Conservation (phyloP, 2,888 invertebrate species). For the Clanis bilineata region DNA sequence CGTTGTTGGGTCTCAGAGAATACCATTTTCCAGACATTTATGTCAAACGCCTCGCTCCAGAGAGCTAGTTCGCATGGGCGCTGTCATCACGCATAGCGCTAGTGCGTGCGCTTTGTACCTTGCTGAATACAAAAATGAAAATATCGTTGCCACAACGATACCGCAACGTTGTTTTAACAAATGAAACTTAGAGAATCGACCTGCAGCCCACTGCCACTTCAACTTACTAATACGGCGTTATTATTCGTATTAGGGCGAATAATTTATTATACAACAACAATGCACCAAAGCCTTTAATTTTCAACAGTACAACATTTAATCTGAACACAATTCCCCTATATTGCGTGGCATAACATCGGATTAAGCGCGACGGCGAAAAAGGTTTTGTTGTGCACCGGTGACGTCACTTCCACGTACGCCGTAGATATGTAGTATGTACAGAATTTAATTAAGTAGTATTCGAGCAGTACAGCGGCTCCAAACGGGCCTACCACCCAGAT, state of each 20-base stretch:
- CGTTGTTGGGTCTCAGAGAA: no score
- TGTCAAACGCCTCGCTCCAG: no score
- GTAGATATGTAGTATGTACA: conserved; percentile 39
- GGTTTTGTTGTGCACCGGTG: conserved; percentile 29
- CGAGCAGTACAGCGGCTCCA: conserved; percentile 20
- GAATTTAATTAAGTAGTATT: conserved; percentile 57
- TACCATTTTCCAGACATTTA: no score
- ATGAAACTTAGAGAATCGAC: no score
- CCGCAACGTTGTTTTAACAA: no score
- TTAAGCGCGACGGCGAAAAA: conserved; percentile 30
- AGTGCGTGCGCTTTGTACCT: no score
- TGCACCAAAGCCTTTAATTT: background rate
- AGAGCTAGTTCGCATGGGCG: no score
- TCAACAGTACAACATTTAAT: conserved; percentile 13
- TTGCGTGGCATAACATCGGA: conserved; percentile 20
- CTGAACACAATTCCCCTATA: conserved; percentile 16
- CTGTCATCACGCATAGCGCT: no score
- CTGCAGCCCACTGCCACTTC: no score
- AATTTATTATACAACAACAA: background rate
- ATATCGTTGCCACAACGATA: no score
- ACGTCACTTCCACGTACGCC: conserved; percentile 35
- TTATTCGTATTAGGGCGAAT: background rate
- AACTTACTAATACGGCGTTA: background rate
- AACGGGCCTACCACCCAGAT: background rate
- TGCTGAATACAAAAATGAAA: no score